Evolutionary conservation across 35 echinoderm and acorn worm genomes (phyloP), one percentile per base, ranked within the genome.

Genomic region (Diadema setosum): DNA sequence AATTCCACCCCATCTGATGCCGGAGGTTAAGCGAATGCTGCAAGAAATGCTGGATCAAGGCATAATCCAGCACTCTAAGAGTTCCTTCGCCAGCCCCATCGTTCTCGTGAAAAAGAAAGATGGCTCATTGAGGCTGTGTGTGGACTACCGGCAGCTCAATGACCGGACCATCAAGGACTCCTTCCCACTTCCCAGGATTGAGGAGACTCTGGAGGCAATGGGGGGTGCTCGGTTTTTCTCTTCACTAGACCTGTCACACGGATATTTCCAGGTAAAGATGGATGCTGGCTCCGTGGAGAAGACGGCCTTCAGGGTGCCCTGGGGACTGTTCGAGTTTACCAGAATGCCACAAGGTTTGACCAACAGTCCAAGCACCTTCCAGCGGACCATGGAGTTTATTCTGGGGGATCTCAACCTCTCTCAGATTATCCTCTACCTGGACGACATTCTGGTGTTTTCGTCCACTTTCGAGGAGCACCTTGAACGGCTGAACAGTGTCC

Each of bases 381-480:
- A 89, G 81, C 37, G 85, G 40, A 49, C 70, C n/a, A n/a, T n/a
- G n/a, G n/a, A n/a, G n/a, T n/a, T n/a, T n/a, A n/a, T n/a, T n/a
- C n/a, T n/a, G n/a, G 64, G 93, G 2, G 93, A 91, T 34, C 75
- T 65, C 5, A 95, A 94, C 33, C 80, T 91, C 44, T 44, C 45
- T 26, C 65, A 36, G 45, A 44, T 91, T 11, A 21, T 91, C 24
- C 42, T 90, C 2, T 91, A 88, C 33, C 61, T 91, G 16, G 84
- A 88, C 39, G 89, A 94, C 45, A 90, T 90, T 20, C 42, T 94
- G 0, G 67, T 94, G 12, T 94, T 94, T 81, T 75, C 65, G 3
- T 33, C 5, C 5, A 87, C 50, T 0, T 91, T 91, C 45, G 88
- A 95, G 37, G 88, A 95, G 44, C 69, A 74, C 50, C 16, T 95